Percentiles rank a stretch among this genome's conserved stretches.
Evolutionary conservation across 2,113 vertebrate species (phyloP).

Genomic region (Rhagologus leucostigma): DNA sequence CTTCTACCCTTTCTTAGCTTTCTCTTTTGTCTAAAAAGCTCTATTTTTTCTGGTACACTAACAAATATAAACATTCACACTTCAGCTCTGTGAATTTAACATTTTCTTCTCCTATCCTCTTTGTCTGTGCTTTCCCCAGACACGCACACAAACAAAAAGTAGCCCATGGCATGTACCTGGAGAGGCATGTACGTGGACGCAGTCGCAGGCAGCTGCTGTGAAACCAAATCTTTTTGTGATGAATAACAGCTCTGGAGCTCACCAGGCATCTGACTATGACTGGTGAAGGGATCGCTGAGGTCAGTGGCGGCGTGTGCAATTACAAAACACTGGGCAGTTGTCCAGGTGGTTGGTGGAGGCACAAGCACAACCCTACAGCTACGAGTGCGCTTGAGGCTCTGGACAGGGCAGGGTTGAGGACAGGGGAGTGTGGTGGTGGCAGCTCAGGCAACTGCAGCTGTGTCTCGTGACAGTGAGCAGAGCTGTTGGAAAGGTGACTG

Average conservation of each 20-base stretch:
- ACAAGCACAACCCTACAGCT: background rate
- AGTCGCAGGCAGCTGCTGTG: background rate
- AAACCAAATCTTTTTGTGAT: background rate
- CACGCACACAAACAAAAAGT: background rate
- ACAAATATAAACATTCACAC: background rate
- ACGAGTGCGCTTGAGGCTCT: background rate
- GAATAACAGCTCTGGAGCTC: slow-evolving; percentile 1
- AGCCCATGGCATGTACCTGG: background rate
- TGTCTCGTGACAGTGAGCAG: background rate
- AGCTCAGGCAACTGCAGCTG: background rate
- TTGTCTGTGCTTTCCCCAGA: background rate
- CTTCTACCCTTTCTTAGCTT: background rate
- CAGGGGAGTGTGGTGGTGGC: background rate
- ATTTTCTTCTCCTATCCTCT: background rate
- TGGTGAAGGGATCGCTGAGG: slow-evolving; percentile 25
- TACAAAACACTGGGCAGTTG: background rate
- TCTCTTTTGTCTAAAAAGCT: background rate
- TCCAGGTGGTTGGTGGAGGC: background rate
- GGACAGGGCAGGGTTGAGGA: background rate
- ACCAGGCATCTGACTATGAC: background rate
- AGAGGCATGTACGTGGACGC: accelerated
- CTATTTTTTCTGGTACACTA: background rate
- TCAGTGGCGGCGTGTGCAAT: background rate
- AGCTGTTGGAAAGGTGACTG: background rate
- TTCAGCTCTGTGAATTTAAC: background rate